These are phyloP conservation scores for Lytechinus pictus DNA, from an alignment of 35 echinoderm and acorn worm genomes.

Conservation along the genomic window DNA sequence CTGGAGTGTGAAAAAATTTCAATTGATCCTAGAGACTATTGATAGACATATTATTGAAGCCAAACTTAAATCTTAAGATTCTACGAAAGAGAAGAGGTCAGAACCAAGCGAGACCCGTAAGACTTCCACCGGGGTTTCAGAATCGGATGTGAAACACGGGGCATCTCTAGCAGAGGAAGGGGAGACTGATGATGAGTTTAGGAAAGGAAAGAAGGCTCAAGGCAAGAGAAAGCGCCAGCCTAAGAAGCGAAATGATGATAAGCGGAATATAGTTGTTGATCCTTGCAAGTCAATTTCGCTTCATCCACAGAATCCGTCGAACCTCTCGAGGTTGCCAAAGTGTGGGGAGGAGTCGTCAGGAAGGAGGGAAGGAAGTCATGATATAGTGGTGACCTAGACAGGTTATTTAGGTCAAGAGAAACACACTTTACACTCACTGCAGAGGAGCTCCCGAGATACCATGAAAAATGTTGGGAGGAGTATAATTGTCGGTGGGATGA, in stretches of 20 bases:
- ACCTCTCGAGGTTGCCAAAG: slow-evolving; percentile 48
- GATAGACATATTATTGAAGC: not conserved
- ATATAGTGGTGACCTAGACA: slow-evolving; percentile 62
- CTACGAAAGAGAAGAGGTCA: not conserved
- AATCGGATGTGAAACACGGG: slow-evolving; percentile 18
- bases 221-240: slow-evolving; percentile 33
- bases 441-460: slow-evolving; percentile 40
- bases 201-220: slow-evolving; percentile 44
- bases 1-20: slow-evolving; percentile 40
- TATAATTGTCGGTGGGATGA: slow-evolving; percentile 53
- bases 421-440: slow-evolving; percentile 36
- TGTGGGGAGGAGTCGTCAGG: not conserved
- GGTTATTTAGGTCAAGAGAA: slow-evolving; percentile 69
- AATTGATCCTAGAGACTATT: not conserved
- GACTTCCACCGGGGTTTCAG: not conserved
- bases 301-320: not conserved
- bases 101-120: not conserved
- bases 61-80: not conserved
- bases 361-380: slow-evolving; percentile 33
- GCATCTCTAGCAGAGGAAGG: slow-evolving; percentile 70
- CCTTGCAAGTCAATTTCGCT: slow-evolving; percentile 42
- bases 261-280: slow-evolving; percentile 61
- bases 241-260: slow-evolving; percentile 55
- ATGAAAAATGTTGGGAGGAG: slow-evolving; percentile 65
- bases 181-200: slow-evolving; percentile 70